Base-by-base conservation (phyloP, 2,888 invertebrate genomes). In the Pristionchus maxplancki region DNA sequence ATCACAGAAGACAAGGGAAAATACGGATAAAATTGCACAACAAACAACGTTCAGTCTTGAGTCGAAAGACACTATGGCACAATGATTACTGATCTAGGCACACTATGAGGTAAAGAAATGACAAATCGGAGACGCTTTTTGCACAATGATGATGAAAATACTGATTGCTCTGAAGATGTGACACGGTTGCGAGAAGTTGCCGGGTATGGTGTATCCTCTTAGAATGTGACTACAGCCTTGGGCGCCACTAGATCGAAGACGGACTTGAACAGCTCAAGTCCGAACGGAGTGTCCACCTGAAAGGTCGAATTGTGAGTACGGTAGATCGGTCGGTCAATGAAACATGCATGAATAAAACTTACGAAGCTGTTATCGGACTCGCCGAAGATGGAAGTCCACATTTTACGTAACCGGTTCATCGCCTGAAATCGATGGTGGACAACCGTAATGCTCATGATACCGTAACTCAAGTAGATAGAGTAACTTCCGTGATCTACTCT, bases 311-410 rank as follows among this genome's bases (percentile, higher is more conserved):
- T 28, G n/a, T 34, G 34, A 37, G 6, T 64, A 64, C 40, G 1
- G n/a, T 74, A 20, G 9, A 15, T 20, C 74, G 74, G 44, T 74
- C 15, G 40, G 40, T n/a, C 74, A 6, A 4, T 64, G 64, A 28
- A 15, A 28, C 20, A 2, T 4, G 5, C 9, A 28, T 64, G 64
- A 64, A 5, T 15, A 40, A 13, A 74, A 87, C 78, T 89, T 88
- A 90, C 90, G 17, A 89, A 71, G 34, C 86, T 89, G 24, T 64
- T 34, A 44, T 87, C 37, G 24, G 64, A 48, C 48, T 37, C 40
- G n/a, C 90, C 90, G 86, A 90, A 90, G 62, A 90, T 17, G 58
- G 74, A 88, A 44, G 82, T 83, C 48, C 85, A 88, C 44, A 89
- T 28, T 31, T 82, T 58, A 81, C 88, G 82, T 48, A 90, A 48